Conservation (phyloP, 1,140 invertebrate genomes). For the Helicoverpa zea region DNA sequence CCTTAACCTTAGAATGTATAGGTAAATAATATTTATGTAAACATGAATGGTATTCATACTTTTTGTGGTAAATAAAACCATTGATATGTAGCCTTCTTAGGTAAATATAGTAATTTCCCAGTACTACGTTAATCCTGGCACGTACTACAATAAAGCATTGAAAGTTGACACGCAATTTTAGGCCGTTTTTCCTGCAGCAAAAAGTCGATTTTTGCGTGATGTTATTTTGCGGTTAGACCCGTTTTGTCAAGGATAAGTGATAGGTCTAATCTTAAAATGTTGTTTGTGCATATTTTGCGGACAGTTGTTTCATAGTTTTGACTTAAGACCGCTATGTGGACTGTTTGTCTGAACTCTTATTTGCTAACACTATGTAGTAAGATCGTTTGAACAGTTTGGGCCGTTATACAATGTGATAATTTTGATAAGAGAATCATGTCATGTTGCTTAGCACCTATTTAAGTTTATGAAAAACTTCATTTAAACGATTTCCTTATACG, state of each 20-base stretch:
- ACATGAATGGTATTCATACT: not conserved
- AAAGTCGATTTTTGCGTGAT: not conserved
- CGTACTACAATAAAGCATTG: not conserved
- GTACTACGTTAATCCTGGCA: slow-evolving; percentile 6
- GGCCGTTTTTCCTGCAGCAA: not conserved
- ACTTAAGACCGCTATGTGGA: no score
- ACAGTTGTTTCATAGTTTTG: no score
- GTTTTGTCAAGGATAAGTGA: slow-evolving; percentile 22
- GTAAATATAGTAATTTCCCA: not conserved
- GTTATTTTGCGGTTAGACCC: not conserved
- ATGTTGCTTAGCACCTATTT: no score
- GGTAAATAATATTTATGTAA: no score
- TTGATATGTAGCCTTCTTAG: not conserved
- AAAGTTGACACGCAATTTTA: not conserved
- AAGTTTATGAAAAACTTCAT: no score
- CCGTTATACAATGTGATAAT: no score
- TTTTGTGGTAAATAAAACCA: not conserved
- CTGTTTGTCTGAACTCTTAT: no score
- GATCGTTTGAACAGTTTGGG: no score
- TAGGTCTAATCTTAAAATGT: not conserved
- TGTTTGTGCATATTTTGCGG: not conserved
- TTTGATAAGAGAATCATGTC: no score
- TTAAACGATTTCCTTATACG: no score
- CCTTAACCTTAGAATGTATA: no score
- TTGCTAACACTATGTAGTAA: no score